phyloP scores from a whole-genome alignment of 2,113 vertebrate species.

The Cyprinodon tularosa region DNA sequence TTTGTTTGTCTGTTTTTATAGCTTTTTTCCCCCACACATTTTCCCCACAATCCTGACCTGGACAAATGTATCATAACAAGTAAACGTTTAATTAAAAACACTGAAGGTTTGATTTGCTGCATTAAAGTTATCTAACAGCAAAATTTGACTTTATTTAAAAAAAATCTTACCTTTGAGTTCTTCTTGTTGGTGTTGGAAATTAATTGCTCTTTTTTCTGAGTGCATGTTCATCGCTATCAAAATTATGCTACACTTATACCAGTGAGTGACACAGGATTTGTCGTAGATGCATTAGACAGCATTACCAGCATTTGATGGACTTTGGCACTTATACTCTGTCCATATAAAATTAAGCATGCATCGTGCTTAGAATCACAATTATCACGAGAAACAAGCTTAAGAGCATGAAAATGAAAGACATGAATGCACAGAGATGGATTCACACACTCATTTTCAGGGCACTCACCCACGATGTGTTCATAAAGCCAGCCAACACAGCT shows the following conservation, averaged over 20 bases:
- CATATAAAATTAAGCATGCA: neutral
- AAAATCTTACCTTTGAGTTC: neutral
- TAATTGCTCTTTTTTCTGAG: neutral
- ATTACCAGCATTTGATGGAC: neutral
- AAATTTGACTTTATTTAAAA: neutral
- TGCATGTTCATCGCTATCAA: neutral
- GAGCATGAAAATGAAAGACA: neutral
- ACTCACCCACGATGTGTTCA: neutral
- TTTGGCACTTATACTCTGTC: neutral
- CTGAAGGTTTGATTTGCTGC: neutral
- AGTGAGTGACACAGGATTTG: neutral
- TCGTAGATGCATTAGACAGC: neutral
- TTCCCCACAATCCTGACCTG: neutral
- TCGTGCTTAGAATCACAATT: neutral
- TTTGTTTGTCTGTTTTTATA: neutral
- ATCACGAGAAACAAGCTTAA: neutral
- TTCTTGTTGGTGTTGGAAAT: neutral
- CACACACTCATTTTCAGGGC: neutral
- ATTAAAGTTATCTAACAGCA: neutral
- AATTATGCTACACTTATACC: neutral
- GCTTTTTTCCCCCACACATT: neutral
- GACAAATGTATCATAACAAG: neutral
- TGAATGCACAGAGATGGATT: neutral
- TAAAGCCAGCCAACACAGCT: conserved; percentile 18
- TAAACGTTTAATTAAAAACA: neutral